A percentile compares a stretch with the other conserved stretches of the same genome.
These are phyloP conservation scores for Agriopis marginaria DNA, from an alignment of 2,888 invertebrate species.

Conservation along the genomic window DNA sequence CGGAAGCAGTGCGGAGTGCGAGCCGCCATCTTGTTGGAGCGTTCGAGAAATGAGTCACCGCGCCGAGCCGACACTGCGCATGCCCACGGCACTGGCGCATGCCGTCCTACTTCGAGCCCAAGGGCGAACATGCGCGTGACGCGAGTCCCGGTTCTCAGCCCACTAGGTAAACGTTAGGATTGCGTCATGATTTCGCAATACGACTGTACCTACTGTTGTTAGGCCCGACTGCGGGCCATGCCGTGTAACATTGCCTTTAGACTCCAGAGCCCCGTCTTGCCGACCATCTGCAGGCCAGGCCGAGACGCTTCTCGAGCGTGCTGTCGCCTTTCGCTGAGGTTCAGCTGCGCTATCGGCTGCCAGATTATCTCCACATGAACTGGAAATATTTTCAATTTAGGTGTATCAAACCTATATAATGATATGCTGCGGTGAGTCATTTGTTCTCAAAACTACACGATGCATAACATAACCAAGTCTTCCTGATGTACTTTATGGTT, in stretches of 20 bases:
- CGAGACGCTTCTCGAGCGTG: slow-evolving; percentile 44
- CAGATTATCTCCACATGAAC: slow-evolving; percentile 36
- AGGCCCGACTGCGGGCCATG: slow-evolving; percentile 64
- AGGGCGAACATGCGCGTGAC: slow-evolving; percentile 61
- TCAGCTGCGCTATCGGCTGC: slow-evolving; percentile 42
- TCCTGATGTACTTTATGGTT: background rate
- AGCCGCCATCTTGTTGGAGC: slow-evolving; percentile 55
- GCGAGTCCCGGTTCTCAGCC: slow-evolving; percentile 80
- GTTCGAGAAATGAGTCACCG: slow-evolving; percentile 62
- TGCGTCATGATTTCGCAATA: slow-evolving; percentile 65
- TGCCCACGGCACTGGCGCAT: slow-evolving; percentile 50
- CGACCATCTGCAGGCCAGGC: slow-evolving; percentile 44
- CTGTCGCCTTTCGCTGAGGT: slow-evolving; percentile 34
- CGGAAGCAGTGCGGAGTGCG: slow-evolving; percentile 69
- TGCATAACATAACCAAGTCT: slow-evolving; percentile 8
- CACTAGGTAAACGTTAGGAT: slow-evolving; percentile 83
- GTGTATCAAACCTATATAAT: slow-evolving; percentile 26
- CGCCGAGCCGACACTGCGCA: slow-evolving; percentile 47
- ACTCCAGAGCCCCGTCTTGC: slow-evolving; percentile 64
- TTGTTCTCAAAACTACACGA: slow-evolving; percentile 53
- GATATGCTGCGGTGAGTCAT: slow-evolving; percentile 59
- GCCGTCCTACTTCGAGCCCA: slow-evolving; percentile 59
- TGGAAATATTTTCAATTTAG: slow-evolving; percentile 35
- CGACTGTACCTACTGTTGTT: slow-evolving; percentile 48
- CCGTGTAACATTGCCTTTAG: slow-evolving; percentile 77